Conservation (phyloP, 2,113 vertebrate genomes). For the Sinosuthora webbiana region DNA sequence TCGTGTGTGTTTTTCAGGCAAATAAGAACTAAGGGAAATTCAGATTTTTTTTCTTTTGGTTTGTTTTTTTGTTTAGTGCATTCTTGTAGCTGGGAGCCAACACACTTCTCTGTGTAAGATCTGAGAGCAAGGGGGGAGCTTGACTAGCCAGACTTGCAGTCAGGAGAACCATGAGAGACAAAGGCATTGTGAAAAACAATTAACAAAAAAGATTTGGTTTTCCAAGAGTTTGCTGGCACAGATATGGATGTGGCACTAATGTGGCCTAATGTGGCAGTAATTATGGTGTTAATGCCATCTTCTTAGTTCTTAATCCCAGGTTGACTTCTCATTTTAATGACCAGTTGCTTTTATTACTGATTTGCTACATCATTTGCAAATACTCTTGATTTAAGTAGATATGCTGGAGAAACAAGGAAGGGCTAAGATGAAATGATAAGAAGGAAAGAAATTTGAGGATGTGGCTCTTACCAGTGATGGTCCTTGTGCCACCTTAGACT, state of each 20-base stretch:
- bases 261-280: constrained; percentile 20
- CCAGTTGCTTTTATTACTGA: constrained; percentile 11
- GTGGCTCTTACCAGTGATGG: background rate
- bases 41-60: background rate
- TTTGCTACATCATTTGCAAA: constrained; percentile 19
- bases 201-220: constrained; percentile 4
- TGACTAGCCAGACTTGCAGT: background rate
- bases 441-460: background rate
- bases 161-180: background rate
- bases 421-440: background rate
- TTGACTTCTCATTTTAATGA: background rate
- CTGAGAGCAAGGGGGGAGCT: background rate
- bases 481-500: background rate
- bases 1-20: background rate
- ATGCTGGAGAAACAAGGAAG: background rate
- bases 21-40: background rate
- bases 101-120: background rate
- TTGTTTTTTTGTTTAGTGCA: background rate
- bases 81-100: background rate
- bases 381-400: background rate
- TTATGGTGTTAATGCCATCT: background rate
- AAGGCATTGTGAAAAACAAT: background rate
- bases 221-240: background rate
- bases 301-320: constrained; percentile 8
- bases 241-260: background rate